These are phyloP conservation scores for Eupithecia subfuscata DNA, from an alignment of 2,888 invertebrate species.

Conservation along the genomic window DNA sequence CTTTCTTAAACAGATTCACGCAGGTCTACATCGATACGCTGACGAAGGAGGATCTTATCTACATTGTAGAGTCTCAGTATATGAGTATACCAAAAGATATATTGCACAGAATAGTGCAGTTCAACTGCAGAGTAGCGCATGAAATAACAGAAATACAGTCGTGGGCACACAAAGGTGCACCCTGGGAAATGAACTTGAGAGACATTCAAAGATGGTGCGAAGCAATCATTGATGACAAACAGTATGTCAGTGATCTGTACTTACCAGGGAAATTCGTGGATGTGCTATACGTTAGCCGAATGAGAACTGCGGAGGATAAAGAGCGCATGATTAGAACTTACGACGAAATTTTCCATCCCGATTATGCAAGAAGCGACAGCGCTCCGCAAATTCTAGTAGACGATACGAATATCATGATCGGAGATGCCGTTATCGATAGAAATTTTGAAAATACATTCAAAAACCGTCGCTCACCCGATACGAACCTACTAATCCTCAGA, in stretches of 20 bases:
- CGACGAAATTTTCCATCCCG: slow-evolving; percentile 73
- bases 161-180: slow-evolving; percentile 93
- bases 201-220: slow-evolving; percentile 98
- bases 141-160: slow-evolving; percentile 85
- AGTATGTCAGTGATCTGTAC: slow-evolving; percentile 46
- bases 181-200: slow-evolving; percentile 98
- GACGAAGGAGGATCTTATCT: slow-evolving; percentile 86
- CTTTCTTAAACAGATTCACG: slow-evolving; percentile 98
- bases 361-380: slow-evolving; percentile 78
- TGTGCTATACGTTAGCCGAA: slow-evolving; percentile 93
- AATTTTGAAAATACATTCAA: slow-evolving; percentile 69
- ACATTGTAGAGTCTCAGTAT: slow-evolving; percentile 88
- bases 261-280: slow-evolving; percentile 87
- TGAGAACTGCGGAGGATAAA: slow-evolving; percentile 92
- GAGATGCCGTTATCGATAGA: slow-evolving; percentile 84
- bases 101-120: slow-evolving; percentile 89
- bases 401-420: slow-evolving; percentile 84
- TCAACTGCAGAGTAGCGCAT: slow-evolving; percentile 88
- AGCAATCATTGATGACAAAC: slow-evolving; percentile 81
- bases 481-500: slow-evolving; percentile 75
- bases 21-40: slow-evolving; percentile 90
- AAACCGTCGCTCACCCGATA: slow-evolving; percentile 64
- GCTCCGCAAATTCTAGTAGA: slow-evolving; percentile 85
- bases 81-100: slow-evolving; percentile 84
- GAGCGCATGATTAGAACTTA: slow-evolving; percentile 85